Evolutionary conservation across 2,113 vertebrate genomes (phyloP).

Genomic region (Zosterops japonicus): DNA sequence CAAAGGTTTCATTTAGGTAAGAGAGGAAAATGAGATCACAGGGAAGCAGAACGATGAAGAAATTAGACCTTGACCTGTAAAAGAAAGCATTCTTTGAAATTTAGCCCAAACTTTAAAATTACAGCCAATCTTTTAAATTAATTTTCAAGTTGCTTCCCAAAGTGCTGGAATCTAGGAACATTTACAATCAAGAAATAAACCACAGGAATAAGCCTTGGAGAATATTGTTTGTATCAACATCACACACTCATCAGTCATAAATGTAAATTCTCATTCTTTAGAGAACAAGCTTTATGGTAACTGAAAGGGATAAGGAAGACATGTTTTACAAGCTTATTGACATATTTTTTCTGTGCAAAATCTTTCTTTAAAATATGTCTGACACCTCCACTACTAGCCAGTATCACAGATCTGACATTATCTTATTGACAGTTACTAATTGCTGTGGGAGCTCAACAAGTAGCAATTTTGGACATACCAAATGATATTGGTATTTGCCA

Average conservation of each 20-base stretch:
- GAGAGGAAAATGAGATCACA: background rate
- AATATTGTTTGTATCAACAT: background rate
- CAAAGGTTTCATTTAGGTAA: background rate
- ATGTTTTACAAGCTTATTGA: background rate
- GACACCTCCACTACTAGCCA: background rate
- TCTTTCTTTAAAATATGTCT: background rate
- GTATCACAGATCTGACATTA: background rate
- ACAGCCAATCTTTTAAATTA: background rate
- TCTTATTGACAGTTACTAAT: background rate
- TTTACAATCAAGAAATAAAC: background rate
- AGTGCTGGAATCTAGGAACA: background rate
- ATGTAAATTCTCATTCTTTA: background rate
- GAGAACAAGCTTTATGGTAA: background rate
- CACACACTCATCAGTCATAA: background rate
- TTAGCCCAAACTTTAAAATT: background rate
- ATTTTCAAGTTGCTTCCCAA: background rate
- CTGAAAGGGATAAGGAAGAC: background rate
- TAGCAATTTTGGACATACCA: background rate
- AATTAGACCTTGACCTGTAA: background rate
- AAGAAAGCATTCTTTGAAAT: background rate
- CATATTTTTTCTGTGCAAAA: background rate
- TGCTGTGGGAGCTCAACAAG: background rate
- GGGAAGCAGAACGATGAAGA: background rate
- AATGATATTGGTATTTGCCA: background rate
- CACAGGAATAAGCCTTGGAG: background rate